Percentiles rank a stretch among this genome's conserved stretches.
phyloP scores from a whole-genome alignment of 2,113 vertebrate species.

The Brachirus orientalis region DNA sequence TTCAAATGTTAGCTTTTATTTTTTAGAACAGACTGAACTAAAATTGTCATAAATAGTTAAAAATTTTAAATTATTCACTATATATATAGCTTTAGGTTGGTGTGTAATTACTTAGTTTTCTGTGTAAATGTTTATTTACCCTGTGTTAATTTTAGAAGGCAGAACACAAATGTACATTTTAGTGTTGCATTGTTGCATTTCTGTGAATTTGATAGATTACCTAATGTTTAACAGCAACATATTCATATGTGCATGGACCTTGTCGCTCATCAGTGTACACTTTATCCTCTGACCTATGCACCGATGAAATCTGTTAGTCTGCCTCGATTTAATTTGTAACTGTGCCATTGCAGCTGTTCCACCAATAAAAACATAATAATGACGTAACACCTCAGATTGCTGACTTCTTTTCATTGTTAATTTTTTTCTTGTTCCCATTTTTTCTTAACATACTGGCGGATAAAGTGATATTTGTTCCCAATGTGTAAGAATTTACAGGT shows the following conservation, averaged over 20 bases:
- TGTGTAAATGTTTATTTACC: conserved; percentile 3
- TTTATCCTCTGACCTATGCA: not conserved
- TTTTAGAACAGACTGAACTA: too few species aligned
- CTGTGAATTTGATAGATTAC: conserved; percentile 4
- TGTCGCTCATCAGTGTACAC: not conserved
- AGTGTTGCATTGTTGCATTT: not conserved
- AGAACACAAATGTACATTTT: not conserved
- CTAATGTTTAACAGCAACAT: conserved; percentile 1
- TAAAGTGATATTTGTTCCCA: not conserved
- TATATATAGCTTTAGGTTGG: not conserved
- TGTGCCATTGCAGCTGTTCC: conserved; percentile 12
- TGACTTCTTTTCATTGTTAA: conserved; percentile 12
- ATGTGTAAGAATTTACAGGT: too few species aligned
- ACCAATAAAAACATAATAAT: conserved; percentile 36
- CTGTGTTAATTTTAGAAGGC: not conserved
- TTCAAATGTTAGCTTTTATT: too few species aligned
- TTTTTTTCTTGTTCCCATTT: not conserved
- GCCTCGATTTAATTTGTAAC: conserved; percentile 18
- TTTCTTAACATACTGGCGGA: not conserved
- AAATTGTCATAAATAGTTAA: too few species aligned
- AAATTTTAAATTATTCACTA: not conserved
- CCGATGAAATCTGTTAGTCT: conserved; percentile 4
- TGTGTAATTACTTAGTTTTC: not conserved
- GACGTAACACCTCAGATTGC: too few species aligned
- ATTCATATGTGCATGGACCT: not conserved